Conservation (phyloP, 2,113 vertebrate species). For the Triplophysa rosa region DNA sequence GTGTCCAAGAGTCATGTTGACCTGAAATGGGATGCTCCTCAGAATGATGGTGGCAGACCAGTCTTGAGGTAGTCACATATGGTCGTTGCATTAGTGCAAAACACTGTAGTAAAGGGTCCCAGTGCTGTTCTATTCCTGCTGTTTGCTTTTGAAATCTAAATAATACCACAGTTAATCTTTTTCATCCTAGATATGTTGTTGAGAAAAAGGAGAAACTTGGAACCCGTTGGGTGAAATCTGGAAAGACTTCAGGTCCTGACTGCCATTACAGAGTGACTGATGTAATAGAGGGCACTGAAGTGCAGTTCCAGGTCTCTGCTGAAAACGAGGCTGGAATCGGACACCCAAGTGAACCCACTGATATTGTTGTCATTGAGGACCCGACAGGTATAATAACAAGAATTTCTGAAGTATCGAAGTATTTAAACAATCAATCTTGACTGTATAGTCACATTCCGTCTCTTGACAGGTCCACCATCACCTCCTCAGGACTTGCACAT, state of each 20-base stretch:
- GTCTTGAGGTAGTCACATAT: conserved; percentile 80
- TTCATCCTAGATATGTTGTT: conserved; percentile 81
- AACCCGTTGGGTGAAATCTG: conserved; percentile 96
- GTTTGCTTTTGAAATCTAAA: no score
- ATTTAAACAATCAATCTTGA: not conserved
- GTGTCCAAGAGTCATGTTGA: conserved; percentile 93
- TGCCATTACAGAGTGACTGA: conserved; percentile 94
- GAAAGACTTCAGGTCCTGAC: conserved; percentile 90
- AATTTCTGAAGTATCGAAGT: not conserved
- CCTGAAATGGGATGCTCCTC: conserved; percentile 93
- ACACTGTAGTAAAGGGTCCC: no score
- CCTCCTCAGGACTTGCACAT: conserved; percentile 93
- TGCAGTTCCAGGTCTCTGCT: conserved; percentile 94
- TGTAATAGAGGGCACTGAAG: conserved; percentile 95
- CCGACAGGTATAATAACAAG: conserved; percentile 79
- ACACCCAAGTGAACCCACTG: conserved; percentile 95
- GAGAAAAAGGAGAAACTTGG: conserved; percentile 98
- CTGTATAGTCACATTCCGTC: not conserved
- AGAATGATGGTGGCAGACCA: conserved; percentile 94
- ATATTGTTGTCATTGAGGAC: conserved; percentile 90
- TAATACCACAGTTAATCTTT: not conserved
- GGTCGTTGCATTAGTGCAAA: not conserved
- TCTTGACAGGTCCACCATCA: conserved; percentile 84
- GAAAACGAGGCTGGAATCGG: conserved; percentile 96
- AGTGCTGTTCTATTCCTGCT: no score